These are phyloP conservation scores for Dunckerocampus dactyliophorus DNA, from an alignment of 2,113 vertebrate genomes.

Conservation along the genomic window DNA sequence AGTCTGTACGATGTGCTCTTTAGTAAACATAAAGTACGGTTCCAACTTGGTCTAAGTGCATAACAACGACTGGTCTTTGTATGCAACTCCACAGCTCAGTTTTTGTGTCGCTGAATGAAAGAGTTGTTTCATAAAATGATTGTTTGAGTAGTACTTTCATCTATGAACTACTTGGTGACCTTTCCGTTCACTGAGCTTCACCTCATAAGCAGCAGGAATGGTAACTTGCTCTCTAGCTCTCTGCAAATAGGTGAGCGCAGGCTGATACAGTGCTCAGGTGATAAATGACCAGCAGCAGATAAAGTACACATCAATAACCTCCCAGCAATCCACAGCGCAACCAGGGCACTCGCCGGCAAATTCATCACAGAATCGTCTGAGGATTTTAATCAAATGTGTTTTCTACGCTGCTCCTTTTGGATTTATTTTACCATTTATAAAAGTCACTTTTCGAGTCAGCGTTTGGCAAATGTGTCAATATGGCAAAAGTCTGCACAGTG, in stretches of 20 bases:
- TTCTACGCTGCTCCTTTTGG: conserved; percentile 57
- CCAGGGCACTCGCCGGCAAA: conserved; percentile 50
- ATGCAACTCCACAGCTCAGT: too few species aligned
- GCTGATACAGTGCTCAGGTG: conserved; percentile 58
- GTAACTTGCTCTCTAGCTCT: background rate
- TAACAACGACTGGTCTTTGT: too few species aligned
- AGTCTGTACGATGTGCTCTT: too few species aligned
- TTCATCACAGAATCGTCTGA: conserved; percentile 77
- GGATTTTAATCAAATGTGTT: conserved; percentile 69
- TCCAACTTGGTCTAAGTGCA: too few species aligned
- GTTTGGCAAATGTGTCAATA: conserved; percentile 41
- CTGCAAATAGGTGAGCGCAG: conserved; percentile 45
- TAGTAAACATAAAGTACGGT: too few species aligned
- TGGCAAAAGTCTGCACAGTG: conserved; percentile 9
- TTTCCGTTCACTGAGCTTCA: background rate
- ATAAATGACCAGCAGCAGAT: conserved; percentile 71
- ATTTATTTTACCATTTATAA: conserved; percentile 75
- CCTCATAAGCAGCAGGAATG: background rate
- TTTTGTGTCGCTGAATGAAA: too few species aligned
- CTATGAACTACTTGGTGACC: too few species aligned
- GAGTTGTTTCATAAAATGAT: too few species aligned
- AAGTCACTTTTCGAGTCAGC: conserved; percentile 59
- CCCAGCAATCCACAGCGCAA: conserved; percentile 65
- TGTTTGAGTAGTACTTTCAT: too few species aligned
- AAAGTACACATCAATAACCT: conserved; percentile 78